phyloP scores from a whole-genome alignment of 2,888 invertebrate genomes.

The Sipha maydis region DNA sequence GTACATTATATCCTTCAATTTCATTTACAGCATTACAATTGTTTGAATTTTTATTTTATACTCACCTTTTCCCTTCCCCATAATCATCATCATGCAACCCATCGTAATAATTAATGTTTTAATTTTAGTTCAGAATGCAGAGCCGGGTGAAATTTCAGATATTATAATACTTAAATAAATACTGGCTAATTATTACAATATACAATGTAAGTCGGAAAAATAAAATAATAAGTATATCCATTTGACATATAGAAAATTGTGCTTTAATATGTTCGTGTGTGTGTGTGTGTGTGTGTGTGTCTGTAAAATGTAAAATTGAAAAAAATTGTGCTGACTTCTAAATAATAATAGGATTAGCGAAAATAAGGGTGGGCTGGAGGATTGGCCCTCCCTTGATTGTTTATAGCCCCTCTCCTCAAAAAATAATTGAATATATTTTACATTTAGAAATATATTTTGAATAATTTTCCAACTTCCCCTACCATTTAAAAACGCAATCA shows the following conservation, averaged over 20 bases:
- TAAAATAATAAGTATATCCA: background rate
- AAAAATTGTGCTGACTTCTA: conserved; percentile 7
- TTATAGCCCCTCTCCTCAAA: no score
- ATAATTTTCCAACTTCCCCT: no score
- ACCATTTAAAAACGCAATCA: no score
- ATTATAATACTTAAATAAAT: background rate
- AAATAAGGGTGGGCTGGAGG: no score
- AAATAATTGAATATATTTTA: no score
- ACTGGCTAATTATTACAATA: background rate
- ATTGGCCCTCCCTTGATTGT: no score
- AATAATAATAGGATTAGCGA: no score
- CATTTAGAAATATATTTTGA: no score
- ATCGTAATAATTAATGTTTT: background rate
- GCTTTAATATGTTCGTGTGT: background rate
- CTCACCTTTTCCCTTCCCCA: background rate
- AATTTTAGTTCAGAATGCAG: background rate
- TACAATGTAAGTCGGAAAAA: no score
- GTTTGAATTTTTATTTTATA: background rate
- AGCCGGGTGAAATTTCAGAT: background rate
- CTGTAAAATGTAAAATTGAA: conserved; percentile 11
- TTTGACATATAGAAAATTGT: background rate
- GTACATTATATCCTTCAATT: background rate
- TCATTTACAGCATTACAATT: background rate
- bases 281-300: background rate
- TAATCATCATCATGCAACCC: background rate